Conservation (phyloP, 2,113 vertebrate species). For the Gavia stellata region DNA sequence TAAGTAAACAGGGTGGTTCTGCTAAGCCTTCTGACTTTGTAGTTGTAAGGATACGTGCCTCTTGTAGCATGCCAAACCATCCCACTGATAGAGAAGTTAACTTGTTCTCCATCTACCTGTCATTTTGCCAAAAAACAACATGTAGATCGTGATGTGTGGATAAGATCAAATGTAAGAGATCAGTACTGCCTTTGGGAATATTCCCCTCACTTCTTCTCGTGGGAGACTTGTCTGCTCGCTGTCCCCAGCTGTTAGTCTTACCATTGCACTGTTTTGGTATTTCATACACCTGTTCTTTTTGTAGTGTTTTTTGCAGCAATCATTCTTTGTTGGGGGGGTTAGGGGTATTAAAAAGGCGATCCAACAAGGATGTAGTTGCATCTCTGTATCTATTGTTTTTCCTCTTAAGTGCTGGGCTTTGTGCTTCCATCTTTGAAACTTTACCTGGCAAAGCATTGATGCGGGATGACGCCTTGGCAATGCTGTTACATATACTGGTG, state of each 20-base stretch:
- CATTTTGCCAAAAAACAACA: neutral
- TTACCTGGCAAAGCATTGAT: neutral
- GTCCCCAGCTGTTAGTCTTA: neutral
- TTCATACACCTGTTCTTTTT: neutral
- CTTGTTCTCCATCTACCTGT: neutral
- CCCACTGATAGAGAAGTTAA: neutral
- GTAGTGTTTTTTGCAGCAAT: neutral
- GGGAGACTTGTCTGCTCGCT: conserved; percentile 19
- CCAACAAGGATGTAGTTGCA: neutral
- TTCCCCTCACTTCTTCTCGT: neutral
- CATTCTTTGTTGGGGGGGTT: neutral
- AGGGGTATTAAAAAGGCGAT: neutral
- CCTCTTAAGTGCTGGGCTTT: neutral
- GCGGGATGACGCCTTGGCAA: neutral
- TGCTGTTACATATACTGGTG: neutral
- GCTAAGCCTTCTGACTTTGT: neutral
- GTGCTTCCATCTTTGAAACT: neutral
- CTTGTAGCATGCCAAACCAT: conserved; percentile 16
- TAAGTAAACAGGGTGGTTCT: conserved; percentile 38
- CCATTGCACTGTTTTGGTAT: neutral
- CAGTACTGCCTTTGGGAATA: conserved; percentile 26
- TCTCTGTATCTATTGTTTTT: neutral
- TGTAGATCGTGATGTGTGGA: neutral
- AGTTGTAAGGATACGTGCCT: neutral
- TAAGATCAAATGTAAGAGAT: conserved; percentile 42